Conservation (phyloP, 2,797 vertebrate genomes). For the Melanotaenia trifasciata region DNA sequence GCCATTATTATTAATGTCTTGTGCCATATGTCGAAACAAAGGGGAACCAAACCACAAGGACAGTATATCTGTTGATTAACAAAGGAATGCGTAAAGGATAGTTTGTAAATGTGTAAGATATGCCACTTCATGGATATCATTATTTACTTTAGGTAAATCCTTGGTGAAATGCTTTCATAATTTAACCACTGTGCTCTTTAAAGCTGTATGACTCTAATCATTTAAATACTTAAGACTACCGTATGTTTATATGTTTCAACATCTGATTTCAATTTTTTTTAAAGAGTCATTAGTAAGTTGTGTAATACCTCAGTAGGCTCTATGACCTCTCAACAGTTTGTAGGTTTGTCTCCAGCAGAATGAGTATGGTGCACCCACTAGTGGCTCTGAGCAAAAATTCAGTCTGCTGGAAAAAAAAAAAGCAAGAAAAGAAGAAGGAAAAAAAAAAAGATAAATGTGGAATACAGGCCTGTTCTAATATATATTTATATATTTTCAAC, state of each 20-base stretch:
- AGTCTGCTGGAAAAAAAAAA: background rate
- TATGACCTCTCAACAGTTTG: background rate
- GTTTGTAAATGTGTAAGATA: background rate
- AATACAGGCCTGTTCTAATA: background rate
- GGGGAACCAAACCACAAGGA: slow-evolving; percentile 7
- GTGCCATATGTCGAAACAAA: slow-evolving; percentile 49
- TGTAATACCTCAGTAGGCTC: slow-evolving; percentile 3
- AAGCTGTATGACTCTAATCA: background rate
- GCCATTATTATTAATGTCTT: slow-evolving; percentile 33
- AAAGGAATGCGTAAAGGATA: background rate
- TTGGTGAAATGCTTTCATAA: background rate
- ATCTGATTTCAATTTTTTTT: background rate
- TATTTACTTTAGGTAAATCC: background rate
- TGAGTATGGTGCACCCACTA: slow-evolving; percentile 77
- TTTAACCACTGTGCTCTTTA: background rate
- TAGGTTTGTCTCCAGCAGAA: slow-evolving; percentile 2
- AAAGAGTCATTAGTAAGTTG: background rate
- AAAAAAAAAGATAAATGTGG: background rate
- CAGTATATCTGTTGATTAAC: background rate
- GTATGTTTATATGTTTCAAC: background rate
- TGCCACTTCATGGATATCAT: background rate
- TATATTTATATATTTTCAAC: background rate
- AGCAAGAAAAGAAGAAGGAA: background rate
- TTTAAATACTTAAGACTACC: background rate
- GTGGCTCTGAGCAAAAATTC: slow-evolving; percentile 67